phyloP scores from a whole-genome alignment of 2,888 invertebrate species.

The Meteorus cinctellus region DNA sequence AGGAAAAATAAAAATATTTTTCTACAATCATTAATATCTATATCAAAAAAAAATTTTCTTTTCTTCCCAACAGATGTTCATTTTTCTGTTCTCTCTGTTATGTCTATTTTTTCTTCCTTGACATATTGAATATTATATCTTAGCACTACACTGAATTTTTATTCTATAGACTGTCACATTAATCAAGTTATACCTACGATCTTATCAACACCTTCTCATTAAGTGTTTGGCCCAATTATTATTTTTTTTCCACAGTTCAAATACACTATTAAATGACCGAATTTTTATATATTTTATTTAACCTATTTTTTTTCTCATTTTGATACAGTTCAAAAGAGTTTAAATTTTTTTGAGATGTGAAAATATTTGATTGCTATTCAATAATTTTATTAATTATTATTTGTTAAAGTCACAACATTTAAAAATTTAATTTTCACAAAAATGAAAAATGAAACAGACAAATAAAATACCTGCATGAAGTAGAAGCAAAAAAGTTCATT shows the following conservation, averaged over 20 bases:
- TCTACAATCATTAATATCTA: background rate
- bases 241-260: background rate
- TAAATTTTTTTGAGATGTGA: no score
- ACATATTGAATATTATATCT: background rate
- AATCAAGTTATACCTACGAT: background rate
- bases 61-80: background rate
- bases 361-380: no score
- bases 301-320: no score
- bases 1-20: background rate
- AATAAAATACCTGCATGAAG: no score
- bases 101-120: background rate
- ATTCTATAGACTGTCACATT: background rate
- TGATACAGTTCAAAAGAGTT: no score
- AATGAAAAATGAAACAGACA: no score
- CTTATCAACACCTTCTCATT: slow-evolving; percentile 12
- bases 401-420: no score
- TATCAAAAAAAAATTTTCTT: background rate
- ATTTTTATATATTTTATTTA: no score
- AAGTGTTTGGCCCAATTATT: slow-evolving; percentile 4
- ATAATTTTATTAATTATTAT: no score
- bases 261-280: background rate
- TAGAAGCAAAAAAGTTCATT: no score
- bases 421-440: no score
- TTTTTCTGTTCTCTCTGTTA: background rate
- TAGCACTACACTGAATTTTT: background rate